phyloP scores from a whole-genome alignment of 2,888 invertebrate species.

The Orthonychiurus folsomi region DNA sequence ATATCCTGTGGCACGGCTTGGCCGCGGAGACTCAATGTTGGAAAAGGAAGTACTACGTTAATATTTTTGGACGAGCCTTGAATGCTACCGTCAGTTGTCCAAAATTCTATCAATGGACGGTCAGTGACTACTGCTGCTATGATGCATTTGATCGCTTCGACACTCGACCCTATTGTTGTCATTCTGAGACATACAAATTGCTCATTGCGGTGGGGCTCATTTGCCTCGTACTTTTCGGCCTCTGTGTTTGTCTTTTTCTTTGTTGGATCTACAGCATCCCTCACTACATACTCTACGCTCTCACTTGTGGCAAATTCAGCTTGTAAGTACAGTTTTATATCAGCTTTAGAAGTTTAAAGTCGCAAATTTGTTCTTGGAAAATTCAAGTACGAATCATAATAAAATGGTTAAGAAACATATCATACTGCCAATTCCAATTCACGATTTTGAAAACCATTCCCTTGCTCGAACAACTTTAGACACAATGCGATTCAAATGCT shows the following conservation, averaged over 20 bases:
- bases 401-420: no score
- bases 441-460: no score
- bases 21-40: conserved; percentile 10
- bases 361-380: not conserved
- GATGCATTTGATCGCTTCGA: conserved; percentile 31
- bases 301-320: conserved; percentile 32
- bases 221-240: conserved; percentile 26
- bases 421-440: no score
- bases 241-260: conserved; percentile 27
- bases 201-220: conserved; percentile 36
- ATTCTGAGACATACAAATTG: conserved; percentile 35
- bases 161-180: conserved; percentile 31
- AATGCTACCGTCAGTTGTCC: conserved; percentile 33
- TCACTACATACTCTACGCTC: conserved; percentile 28
- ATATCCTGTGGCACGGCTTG: not conserved
- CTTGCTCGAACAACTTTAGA: no score
- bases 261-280: conserved; percentile 38
- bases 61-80: conserved; percentile 17
- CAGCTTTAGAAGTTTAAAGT: not conserved
- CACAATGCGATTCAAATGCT: no score
- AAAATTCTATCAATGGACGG: conserved; percentile 35
- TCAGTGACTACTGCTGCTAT: conserved; percentile 34
- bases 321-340: conserved; percentile 25
- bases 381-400: no score
- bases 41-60: conserved; percentile 24